Conservation (phyloP, 2,113 vertebrate species). For the Bolborhynchus lineola region DNA sequence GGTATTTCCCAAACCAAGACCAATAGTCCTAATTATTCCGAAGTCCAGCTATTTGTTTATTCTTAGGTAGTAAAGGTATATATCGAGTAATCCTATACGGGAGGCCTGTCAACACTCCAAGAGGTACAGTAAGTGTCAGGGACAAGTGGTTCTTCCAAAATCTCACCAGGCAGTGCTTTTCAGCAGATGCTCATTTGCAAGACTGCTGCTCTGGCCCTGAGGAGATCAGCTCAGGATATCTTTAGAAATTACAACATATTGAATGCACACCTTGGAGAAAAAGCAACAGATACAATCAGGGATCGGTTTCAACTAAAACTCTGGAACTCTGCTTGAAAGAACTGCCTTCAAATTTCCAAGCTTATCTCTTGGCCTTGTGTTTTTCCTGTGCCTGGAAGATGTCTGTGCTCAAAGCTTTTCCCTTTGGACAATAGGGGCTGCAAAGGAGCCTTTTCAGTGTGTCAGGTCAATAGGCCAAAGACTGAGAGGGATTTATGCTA, state of each 20-base stretch:
- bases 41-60: neutral
- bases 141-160: neutral
- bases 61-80: neutral
- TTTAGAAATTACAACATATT: neutral
- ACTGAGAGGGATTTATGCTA: constrained; percentile 58
- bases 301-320: constrained; percentile 10
- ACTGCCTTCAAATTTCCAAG: constrained; percentile 2
- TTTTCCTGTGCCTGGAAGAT: constrained; percentile 34
- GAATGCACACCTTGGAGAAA: constrained; percentile 25
- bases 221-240: neutral
- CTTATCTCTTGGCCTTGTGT: constrained; percentile 49
- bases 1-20: neutral
- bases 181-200: neutral
- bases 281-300: constrained; percentile 19
- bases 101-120: neutral
- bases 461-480: constrained; percentile 38
- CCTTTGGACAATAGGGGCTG: constrained; percentile 19
- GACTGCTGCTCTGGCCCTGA: neutral
- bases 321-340: constrained; percentile 23
- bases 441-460: constrained; percentile 46
- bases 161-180: neutral
- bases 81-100: neutral
- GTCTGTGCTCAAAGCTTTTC: constrained; percentile 12
- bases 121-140: neutral
- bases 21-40: neutral